Evolutionary conservation across 2,113 vertebrate genomes (phyloP).

Genomic region (Nothobranchius furzeri): DNA sequence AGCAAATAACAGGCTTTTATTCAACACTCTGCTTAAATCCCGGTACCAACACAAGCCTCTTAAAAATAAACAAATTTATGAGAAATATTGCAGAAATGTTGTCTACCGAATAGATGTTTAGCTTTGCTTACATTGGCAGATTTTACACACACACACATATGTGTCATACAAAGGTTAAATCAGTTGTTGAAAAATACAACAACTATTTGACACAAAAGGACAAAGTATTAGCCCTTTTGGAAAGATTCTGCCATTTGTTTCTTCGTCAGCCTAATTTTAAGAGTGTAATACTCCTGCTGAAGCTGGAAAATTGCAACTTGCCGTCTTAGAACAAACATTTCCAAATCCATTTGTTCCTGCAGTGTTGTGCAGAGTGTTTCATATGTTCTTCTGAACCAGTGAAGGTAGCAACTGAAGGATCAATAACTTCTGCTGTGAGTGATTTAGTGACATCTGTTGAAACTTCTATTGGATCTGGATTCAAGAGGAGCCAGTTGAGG

Average conservation of each 20-base stretch:
- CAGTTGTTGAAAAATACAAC: too few species aligned
- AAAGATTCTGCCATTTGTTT: slow-evolving; percentile 37
- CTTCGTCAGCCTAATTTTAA: slow-evolving; percentile 62
- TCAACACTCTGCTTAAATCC: slow-evolving; percentile 65
- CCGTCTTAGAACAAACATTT: slow-evolving; percentile 64
- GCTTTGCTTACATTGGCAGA: slow-evolving; percentile 54
- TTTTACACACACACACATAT: too few species aligned
- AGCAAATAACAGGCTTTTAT: slow-evolving; percentile 74
- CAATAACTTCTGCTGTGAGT: slow-evolving; percentile 3
- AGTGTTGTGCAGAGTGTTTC: slow-evolving; percentile 9
- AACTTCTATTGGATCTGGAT: slow-evolving; percentile 1
- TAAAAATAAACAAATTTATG: slow-evolving; percentile 69
- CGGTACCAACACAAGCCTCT: slow-evolving; percentile 61
- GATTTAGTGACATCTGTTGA: slow-evolving; percentile 21
- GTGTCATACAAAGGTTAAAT: too few species aligned
- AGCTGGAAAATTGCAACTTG: slow-evolving; percentile 62
- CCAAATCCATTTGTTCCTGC: slow-evolving; percentile 58
- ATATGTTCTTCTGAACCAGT: slow-evolving; percentile 12
- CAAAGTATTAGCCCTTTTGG: slow-evolving; percentile 11
- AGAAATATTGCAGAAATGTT: slow-evolving; percentile 76
- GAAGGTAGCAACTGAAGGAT: slow-evolving; percentile 2
- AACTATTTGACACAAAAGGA: too few species aligned
- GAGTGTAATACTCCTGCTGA: slow-evolving; percentile 67
- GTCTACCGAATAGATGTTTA: slow-evolving; percentile 67
- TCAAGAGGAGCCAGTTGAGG: too few species aligned